phyloP scores from a whole-genome alignment of 2,888 invertebrate genomes.

The Diaperis boleti region DNA sequence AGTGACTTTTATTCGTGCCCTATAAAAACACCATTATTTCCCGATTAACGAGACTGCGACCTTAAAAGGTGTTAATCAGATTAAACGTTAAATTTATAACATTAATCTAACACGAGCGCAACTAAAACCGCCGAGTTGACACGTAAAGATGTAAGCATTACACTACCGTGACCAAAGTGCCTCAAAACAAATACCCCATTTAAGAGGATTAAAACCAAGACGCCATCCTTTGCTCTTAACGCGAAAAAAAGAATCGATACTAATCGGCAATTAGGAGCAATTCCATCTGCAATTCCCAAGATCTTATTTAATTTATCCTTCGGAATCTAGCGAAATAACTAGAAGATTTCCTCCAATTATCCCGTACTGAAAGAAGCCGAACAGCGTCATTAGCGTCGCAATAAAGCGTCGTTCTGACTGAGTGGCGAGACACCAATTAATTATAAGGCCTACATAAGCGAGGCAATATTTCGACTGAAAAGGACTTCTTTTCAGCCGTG shows the following conservation, averaged over 20 bases:
- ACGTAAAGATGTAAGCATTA: constrained; percentile 4
- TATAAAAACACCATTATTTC: background rate
- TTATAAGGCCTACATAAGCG: constrained; percentile 22
- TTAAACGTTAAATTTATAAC: constrained; percentile 8
- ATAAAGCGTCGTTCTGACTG: constrained; percentile 17
- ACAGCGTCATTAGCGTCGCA: constrained; percentile 33
- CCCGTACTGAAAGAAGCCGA: constrained; percentile 28
- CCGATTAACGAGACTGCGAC: background rate
- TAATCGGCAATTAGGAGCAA: constrained; percentile 27
- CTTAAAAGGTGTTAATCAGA: constrained; percentile 5
- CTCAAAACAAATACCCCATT: constrained; percentile 1
- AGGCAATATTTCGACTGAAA: constrained; percentile 24
- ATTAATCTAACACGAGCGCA: constrained; percentile 5
- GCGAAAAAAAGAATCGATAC: constrained; percentile 14
- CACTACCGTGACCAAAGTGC: background rate
- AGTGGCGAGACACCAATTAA: constrained; percentile 32
- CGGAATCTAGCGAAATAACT: constrained; percentile 19
- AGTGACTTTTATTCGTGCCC: constrained; percentile 3
- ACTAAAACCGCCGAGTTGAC: background rate
- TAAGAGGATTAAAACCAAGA: background rate
- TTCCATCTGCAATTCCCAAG: constrained; percentile 35
- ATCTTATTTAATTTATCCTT: constrained; percentile 20
- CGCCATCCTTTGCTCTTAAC: background rate
- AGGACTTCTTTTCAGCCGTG: background rate
- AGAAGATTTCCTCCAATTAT: constrained; percentile 30